phyloP scores from a whole-genome alignment of 2,888 invertebrate genomes.

The Platypus cylindrus region DNA sequence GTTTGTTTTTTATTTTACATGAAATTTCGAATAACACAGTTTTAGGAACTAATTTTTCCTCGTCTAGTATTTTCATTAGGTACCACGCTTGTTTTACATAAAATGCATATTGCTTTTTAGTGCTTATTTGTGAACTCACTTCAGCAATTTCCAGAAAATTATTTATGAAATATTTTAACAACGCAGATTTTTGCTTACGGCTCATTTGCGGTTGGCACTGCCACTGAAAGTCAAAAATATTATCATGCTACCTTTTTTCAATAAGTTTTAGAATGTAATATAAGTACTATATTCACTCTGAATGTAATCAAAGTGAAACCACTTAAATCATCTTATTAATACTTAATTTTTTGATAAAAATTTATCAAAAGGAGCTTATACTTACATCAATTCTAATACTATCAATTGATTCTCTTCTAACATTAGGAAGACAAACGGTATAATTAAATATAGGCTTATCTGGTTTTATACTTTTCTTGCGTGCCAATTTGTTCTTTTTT shows the following conservation, averaged over 20 bases:
- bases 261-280: no score
- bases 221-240: conserved; percentile 24
- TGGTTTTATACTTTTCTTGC: conserved; percentile 9
- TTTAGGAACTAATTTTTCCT: conserved; percentile 41
- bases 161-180: conserved; percentile 57
- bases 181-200: conserved; percentile 43
- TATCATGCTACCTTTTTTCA: no score
- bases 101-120: conserved; percentile 47
- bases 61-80: conserved; percentile 47
- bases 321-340: no score
- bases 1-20: conserved; percentile 42
- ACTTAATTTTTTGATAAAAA: no score
- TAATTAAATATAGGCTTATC: conserved; percentile 14
- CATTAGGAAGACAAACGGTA: conserved; percentile 10
- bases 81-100: conserved; percentile 60
- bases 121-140: conserved; percentile 47
- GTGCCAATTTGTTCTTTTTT: conserved; percentile 16
- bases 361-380: conserved; percentile 6
- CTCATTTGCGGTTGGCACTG: conserved; percentile 37
- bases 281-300: no score
- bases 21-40: conserved; percentile 40
- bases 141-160: conserved; percentile 61
- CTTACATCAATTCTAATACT: conserved; percentile 46
- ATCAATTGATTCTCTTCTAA: conserved; percentile 25
- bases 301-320: no score